These are phyloP conservation scores for Abramis brama DNA, from an alignment of 2,113 vertebrate species.

Conservation along the genomic window DNA sequence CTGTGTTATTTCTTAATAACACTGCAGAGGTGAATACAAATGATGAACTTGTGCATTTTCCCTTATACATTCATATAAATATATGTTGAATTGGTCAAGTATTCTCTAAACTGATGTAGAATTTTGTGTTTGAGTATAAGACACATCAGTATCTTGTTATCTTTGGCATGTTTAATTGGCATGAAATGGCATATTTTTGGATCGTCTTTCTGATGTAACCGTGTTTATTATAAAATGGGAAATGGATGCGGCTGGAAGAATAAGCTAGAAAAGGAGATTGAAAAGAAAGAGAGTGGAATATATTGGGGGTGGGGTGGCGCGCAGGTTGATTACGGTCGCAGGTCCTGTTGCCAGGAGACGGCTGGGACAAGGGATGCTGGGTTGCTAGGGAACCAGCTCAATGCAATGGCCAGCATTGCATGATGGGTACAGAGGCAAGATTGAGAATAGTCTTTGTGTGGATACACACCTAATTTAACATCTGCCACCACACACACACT, in stretches of 20 bases:
- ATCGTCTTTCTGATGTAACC: slow-evolving; percentile 46
- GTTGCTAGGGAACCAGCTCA: slow-evolving; percentile 77
- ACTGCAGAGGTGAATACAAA: background rate
- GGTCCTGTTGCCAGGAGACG: slow-evolving; percentile 80
- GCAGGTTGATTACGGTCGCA: slow-evolving; percentile 80
- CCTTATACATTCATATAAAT: background rate
- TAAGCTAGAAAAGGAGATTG: slow-evolving; percentile 50
- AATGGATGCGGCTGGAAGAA: slow-evolving; percentile 33
- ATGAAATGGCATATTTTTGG: background rate
- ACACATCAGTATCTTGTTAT: background rate
- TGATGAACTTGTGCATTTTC: background rate
- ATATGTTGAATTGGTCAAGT: background rate
- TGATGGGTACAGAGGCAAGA: slow-evolving; percentile 71
- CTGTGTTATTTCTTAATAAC: background rate
- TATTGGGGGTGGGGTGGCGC: slow-evolving; percentile 63
- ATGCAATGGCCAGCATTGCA: slow-evolving; percentile 77
- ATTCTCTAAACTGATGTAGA: background rate
- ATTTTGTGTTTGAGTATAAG: slow-evolving; percentile 11
- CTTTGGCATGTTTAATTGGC: background rate
- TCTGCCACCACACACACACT: slow-evolving; percentile 23
- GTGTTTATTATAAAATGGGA: slow-evolving; percentile 55
- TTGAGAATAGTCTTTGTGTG: slow-evolving; percentile 71
- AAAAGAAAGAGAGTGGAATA: slow-evolving; percentile 53
- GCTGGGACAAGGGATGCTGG: slow-evolving; percentile 77
- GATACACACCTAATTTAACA: slow-evolving; percentile 34